Conservation (phyloP, 2,797 vertebrate genomes). For the Numenius phaeopus region DNA sequence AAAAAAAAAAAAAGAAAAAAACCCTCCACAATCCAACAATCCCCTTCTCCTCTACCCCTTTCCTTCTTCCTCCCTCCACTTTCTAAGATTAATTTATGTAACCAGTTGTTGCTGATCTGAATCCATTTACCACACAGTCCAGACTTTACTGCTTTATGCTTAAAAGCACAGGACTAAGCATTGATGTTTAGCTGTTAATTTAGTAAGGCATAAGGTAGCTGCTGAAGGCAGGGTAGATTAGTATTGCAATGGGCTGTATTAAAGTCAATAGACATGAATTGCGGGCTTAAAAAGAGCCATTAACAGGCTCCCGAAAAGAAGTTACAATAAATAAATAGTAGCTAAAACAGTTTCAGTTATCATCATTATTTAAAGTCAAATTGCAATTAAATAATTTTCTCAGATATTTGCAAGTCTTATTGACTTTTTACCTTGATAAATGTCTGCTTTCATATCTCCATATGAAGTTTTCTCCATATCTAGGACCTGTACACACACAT, state of each 20-base stretch:
- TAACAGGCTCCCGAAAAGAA: neutral
- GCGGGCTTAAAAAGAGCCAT: neutral
- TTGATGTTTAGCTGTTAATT: neutral
- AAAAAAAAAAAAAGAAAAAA: neutral
- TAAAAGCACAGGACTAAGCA: neutral
- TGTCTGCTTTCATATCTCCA: neutral
- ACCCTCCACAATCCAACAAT: neutral
- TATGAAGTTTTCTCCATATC: neutral
- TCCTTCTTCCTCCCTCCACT: neutral
- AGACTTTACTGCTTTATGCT: neutral
- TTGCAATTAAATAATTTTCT: conserved; percentile 16
- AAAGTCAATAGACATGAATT: neutral
- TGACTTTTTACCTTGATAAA: neutral
- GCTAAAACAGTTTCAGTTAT: neutral
- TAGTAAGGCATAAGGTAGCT: neutral
- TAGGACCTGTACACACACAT: neutral
- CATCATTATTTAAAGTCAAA: conserved; percentile 14
- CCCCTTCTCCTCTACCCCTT: neutral
- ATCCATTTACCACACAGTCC: neutral
- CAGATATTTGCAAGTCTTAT: neutral
- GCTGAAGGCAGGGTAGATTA: neutral
- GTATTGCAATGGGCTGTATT: neutral
- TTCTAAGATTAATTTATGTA: conserved; percentile 34
- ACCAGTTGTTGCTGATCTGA: conserved; percentile 6
- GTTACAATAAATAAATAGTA: conserved; percentile 4